Evolutionary conservation across 2,888 invertebrate species (phyloP).

Genomic region (Coremacera marginata): DNA sequence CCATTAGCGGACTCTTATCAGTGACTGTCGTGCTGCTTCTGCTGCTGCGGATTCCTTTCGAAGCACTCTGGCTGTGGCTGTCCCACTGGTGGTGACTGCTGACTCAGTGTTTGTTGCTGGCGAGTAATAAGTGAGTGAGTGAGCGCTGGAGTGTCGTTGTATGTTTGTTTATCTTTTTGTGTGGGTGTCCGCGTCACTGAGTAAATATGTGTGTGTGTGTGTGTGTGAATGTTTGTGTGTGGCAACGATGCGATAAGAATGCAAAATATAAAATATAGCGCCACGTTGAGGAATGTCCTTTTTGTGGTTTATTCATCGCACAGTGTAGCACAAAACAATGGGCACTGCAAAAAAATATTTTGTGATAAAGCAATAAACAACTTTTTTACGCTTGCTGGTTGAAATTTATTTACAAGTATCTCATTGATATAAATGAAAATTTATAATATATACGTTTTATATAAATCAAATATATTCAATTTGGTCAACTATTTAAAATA

Average conservation of each 20-base stretch:
- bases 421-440: too few species aligned
- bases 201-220: slow-evolving; percentile 11
- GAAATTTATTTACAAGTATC: too few species aligned
- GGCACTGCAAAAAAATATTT: too few species aligned
- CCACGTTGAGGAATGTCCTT: slow-evolving; percentile 67
- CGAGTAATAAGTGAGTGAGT: slow-evolving; percentile 52
- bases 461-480: too few species aligned
- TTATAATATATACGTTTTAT: too few species aligned
- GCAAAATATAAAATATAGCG: slow-evolving; percentile 69
- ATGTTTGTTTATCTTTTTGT: slow-evolving; percentile 44
- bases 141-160: slow-evolving; percentile 15
- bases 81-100: slow-evolving; percentile 21
- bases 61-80: slow-evolving; percentile 40
- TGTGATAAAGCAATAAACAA: too few species aligned
- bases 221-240: slow-evolving; percentile 16
- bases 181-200: slow-evolving; percentile 4
- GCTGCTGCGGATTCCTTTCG: slow-evolving; percentile 44
- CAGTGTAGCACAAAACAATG: background rate
- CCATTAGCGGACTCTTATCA: slow-evolving; percentile 67
- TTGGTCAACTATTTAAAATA: too few species aligned
- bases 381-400: too few species aligned
- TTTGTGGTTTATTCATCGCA: slow-evolving; percentile 54
- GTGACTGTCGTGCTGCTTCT: slow-evolving; percentile 58
- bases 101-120: slow-evolving; percentile 40
- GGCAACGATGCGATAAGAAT: slow-evolving; percentile 66